Base-by-base conservation (phyloP, 2,797 vertebrate species). In the Masticophis lateralis region DNA sequence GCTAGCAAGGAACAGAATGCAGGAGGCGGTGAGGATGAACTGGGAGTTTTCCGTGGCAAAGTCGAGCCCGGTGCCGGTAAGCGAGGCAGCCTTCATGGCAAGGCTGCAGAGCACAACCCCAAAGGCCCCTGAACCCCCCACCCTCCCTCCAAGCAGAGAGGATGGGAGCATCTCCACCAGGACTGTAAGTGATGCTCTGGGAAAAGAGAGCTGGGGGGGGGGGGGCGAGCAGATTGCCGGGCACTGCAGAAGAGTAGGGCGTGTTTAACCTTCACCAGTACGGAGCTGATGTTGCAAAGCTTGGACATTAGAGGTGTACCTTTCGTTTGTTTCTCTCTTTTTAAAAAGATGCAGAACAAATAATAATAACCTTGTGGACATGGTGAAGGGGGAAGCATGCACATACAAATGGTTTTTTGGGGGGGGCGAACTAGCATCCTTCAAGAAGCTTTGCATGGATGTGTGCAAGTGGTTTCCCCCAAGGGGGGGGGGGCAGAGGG, bases 11-110 rank as follows among this genome's bases (percentile, higher is more conserved):
- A 92, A 66, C 87, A 89, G 90, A 86, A 91, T 94, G 96, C 97
- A 96, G 96, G 95, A 89, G 56, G 32, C 18, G 5, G 43, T 83
- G 18, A 79, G 32, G 93, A 63, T 93, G 94, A 96, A 94, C 86
- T 25, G 90, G 95, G 94, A 96, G 95, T 96, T 94, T 95, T 47
- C 63, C 96, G 94, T 95, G 96, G 94, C 96, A 96, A 95, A 95
- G 95, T 97, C 97, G 96, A 92, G 95, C 1, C 79, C 60, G 60
- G 20, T 61, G 14, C 14, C 13, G 18, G 59, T 18, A 28, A 13
- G 66, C 5, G 13, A n/a, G 47, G 18, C 14, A 43, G 47, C 37
- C 59, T 2, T 11, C 4, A 43, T 87, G 57, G n/a, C 79, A 89
- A 51, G 91, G 12, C 59, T 94, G 0, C 92, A 51, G 87, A 93